A percentile compares a stretch with the other conserved stretches of the same genome.
Conservation (phyloP, 2,113 vertebrate genomes). For the Erinaceus europaeus region DNA sequence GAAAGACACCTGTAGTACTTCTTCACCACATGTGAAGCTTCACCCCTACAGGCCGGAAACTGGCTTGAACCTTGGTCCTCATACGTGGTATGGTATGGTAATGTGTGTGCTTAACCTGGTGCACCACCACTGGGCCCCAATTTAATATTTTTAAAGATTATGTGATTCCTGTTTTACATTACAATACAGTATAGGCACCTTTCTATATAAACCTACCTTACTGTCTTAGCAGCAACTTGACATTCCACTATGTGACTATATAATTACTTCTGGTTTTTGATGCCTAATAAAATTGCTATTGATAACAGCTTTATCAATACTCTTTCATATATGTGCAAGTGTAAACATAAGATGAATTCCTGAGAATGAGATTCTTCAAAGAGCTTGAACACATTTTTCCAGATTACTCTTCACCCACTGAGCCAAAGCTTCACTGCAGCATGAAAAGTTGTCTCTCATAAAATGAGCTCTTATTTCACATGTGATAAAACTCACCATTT, state of each 20-base stretch:
- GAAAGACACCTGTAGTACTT: too few relatives aligned
- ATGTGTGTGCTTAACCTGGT: too few relatives aligned
- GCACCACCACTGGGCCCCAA: too few relatives aligned
- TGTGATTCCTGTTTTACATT: background rate
- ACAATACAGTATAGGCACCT: background rate
- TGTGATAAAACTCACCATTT: background rate
- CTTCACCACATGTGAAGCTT: too few relatives aligned
- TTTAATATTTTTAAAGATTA: background rate
- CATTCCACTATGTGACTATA: too few relatives aligned
- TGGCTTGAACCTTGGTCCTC: too few relatives aligned
- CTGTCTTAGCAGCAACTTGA: conserved; percentile 1
- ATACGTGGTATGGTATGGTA: too few relatives aligned
- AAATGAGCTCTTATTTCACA: too few relatives aligned
- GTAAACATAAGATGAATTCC: background rate
- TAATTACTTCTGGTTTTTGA: background rate
- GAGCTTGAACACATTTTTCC: background rate
- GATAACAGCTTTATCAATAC: background rate
- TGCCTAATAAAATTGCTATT: background rate
- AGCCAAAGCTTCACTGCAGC: too few relatives aligned
- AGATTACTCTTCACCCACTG: background rate
- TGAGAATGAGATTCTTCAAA: background rate
- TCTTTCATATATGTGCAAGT: background rate
- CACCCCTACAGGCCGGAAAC: too few relatives aligned
- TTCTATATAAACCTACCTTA: background rate
- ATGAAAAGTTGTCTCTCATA: too few relatives aligned